A percentile compares a stretch with the other conserved stretches of the same genome.
Evolutionary conservation across 2,888 invertebrate genomes (phyloP).

Genomic region (Athalia rosae): DNA sequence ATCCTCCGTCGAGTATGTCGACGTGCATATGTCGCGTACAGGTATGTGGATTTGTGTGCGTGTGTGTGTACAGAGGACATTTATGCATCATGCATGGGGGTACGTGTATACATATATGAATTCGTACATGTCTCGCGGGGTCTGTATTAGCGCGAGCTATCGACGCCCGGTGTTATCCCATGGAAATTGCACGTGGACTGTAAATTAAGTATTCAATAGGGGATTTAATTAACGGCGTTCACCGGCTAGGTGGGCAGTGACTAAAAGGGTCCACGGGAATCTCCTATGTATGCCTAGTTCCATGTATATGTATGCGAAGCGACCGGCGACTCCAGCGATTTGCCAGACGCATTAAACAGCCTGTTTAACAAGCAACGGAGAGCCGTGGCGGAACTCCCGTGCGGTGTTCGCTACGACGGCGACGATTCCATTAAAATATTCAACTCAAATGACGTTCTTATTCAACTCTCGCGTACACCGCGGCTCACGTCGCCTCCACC

Average conservation of each 20-base stretch:
- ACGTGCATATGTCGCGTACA: too few species aligned
- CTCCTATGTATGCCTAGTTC: neutral
- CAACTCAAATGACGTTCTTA: constrained; percentile 18
- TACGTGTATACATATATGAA: constrained; percentile 18
- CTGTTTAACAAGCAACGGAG: constrained; percentile 37
- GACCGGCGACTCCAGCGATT: constrained; percentile 2
- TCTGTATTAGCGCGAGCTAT: constrained; percentile 14
- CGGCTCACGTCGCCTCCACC: too few species aligned
- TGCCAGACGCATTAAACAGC: constrained; percentile 42
- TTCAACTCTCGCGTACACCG: neutral
- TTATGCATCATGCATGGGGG: constrained; percentile 29
- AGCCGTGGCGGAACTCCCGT: constrained; percentile 25
- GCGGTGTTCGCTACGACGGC: neutral
- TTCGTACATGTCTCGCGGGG: constrained; percentile 9
- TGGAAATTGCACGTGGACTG: constrained; percentile 40
- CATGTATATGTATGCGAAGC: neutral
- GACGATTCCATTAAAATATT: constrained; percentile 42
- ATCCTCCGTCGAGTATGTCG: too few species aligned
- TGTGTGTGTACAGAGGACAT: constrained; percentile 1
- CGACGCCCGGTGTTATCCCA: constrained; percentile 31
- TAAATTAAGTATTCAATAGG: constrained; percentile 42
- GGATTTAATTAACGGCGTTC: constrained; percentile 41
- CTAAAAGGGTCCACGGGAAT: constrained; percentile 31
- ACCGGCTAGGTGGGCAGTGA: constrained; percentile 36
- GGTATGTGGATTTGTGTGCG: neutral